phyloP scores from a whole-genome alignment of 2,888 invertebrate species.

The Cataglyphis cursor region DNA sequence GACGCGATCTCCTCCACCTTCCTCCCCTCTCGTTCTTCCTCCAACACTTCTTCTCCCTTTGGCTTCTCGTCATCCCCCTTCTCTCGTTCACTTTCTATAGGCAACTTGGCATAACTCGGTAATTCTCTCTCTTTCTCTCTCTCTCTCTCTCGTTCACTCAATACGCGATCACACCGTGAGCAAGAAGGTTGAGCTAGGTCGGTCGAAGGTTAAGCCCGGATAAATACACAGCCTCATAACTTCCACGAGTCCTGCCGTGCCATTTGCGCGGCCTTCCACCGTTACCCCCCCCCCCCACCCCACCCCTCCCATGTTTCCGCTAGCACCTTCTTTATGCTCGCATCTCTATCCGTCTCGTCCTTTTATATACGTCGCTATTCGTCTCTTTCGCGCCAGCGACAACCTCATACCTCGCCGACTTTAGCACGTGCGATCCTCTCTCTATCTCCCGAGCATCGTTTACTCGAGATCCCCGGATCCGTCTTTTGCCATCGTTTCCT shows the following conservation, averaged over 20 bases:
- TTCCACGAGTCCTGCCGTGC: slow-evolving; percentile 31
- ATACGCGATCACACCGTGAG: slow-evolving; percentile 63
- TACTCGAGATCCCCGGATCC: slow-evolving; percentile 45
- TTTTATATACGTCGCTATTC: slow-evolving; percentile 41
- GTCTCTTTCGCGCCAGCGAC: slow-evolving; percentile 38
- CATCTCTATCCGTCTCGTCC: slow-evolving; percentile 32
- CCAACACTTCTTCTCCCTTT: slow-evolving; percentile 40
- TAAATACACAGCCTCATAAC: slow-evolving; percentile 78
- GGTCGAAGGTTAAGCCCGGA: slow-evolving; percentile 79
- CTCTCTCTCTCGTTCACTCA: slow-evolving; percentile 18
- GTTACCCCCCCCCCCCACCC: not conserved
- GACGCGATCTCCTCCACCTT: slow-evolving; percentile 52
- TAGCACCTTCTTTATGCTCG: slow-evolving; percentile 8
- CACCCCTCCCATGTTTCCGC: not conserved
- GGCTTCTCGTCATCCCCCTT: slow-evolving; percentile 40
- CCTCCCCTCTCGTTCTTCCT: slow-evolving; percentile 41
- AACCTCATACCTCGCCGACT: slow-evolving; percentile 13
- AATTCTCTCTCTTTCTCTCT: slow-evolving; percentile 3
- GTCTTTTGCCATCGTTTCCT: slow-evolving; percentile 34
- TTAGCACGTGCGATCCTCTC: slow-evolving; percentile 42
- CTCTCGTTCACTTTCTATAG: slow-evolving; percentile 37
- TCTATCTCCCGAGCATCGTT: slow-evolving; percentile 63
- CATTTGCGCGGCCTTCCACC: slow-evolving; percentile 17
- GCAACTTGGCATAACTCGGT: slow-evolving; percentile 35
- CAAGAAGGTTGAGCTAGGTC: slow-evolving; percentile 68